Percentiles rank a stretch among this genome's conserved stretches.
phyloP scores from a whole-genome alignment of 2,797 vertebrate species.

The Heterohyrax brucei region DNA sequence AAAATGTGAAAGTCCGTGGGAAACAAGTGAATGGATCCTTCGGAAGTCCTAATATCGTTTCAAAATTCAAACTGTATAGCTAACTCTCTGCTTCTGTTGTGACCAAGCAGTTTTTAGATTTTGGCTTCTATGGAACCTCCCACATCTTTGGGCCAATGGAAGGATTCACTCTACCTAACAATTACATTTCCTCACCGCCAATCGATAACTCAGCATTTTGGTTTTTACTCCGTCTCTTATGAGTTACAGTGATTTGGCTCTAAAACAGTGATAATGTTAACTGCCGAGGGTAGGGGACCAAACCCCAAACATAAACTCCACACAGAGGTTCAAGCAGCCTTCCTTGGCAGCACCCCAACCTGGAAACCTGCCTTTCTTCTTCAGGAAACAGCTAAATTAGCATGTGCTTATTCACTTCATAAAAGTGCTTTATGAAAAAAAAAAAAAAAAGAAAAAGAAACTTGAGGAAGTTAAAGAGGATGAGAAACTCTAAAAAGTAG shows the following conservation, averaged over 20 bases:
- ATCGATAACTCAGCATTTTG: slow-evolving; percentile 44
- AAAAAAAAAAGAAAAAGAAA: slow-evolving; percentile 60
- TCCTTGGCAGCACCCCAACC: background rate
- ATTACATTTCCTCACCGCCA: slow-evolving; percentile 8
- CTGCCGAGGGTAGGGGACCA: background rate
- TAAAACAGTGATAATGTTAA: slow-evolving; percentile 39
- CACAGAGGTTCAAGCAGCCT: background rate
- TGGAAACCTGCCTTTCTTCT: slow-evolving; percentile 60
- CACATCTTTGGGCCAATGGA: background rate
- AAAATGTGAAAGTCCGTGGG: background rate
- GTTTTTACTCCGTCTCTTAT: background rate
- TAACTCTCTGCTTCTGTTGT: background rate
- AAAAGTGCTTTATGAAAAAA: slow-evolving; percentile 59
- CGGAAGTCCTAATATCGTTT: background rate
- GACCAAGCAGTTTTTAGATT: slow-evolving; percentile 4
- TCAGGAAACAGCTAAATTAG: slow-evolving; percentile 58
- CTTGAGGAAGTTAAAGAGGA: slow-evolving; percentile 2
- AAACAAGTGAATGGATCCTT: background rate
- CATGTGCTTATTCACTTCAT: slow-evolving; percentile 55
- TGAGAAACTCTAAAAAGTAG: slow-evolving; percentile 1
- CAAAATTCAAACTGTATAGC: slow-evolving; percentile 19
- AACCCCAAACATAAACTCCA: background rate
- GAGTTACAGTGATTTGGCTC: background rate
- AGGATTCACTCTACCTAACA: background rate
- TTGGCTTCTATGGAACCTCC: slow-evolving; percentile 32